Evolutionary conservation across 1,140 invertebrate genomes (phyloP).

Genomic region (Centruroides vittatus): DNA sequence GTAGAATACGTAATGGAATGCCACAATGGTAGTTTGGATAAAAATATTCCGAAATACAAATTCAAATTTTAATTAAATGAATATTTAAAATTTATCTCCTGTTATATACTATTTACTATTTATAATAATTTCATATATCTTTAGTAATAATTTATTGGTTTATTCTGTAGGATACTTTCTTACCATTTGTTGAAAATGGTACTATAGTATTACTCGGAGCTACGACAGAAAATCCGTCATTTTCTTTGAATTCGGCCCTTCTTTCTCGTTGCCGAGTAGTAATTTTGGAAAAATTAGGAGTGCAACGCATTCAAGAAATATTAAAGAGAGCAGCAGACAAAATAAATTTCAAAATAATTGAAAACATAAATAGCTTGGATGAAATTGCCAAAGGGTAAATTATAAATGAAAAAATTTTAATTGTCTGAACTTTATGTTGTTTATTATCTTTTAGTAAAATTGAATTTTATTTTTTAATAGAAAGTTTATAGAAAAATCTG

Average conservation of each 20-base stretch:
- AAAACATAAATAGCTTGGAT: too few relatives aligned
- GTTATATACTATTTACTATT: too few relatives aligned
- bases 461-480: background rate
- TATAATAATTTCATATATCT: too few relatives aligned
- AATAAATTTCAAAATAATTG: too few relatives aligned
- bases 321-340: conserved; percentile 37
- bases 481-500: conserved; percentile 39
- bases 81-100: too few relatives aligned
- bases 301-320: conserved; percentile 43
- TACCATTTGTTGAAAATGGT: conserved; percentile 64
- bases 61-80: too few relatives aligned
- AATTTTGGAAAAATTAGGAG: conserved; percentile 52
- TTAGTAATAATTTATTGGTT: background rate
- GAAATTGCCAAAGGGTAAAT: too few relatives aligned
- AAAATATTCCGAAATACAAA: too few relatives aligned
- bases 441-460: background rate
- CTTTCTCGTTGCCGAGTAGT: conserved; percentile 55
- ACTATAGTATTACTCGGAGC: conserved; percentile 66
- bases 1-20: too few relatives aligned
- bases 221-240: conserved; percentile 79
- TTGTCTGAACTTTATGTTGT: too few relatives aligned
- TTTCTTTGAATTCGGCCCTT: conserved; percentile 62
- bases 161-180: conserved; percentile 45
- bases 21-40: too few relatives aligned
- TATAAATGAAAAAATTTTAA: too few relatives aligned